Evolutionary conservation across 1,140 invertebrate genomes (phyloP), one percentile per base, ranked within the genome.

Genomic region (Zaprionus camerounensis): DNA sequence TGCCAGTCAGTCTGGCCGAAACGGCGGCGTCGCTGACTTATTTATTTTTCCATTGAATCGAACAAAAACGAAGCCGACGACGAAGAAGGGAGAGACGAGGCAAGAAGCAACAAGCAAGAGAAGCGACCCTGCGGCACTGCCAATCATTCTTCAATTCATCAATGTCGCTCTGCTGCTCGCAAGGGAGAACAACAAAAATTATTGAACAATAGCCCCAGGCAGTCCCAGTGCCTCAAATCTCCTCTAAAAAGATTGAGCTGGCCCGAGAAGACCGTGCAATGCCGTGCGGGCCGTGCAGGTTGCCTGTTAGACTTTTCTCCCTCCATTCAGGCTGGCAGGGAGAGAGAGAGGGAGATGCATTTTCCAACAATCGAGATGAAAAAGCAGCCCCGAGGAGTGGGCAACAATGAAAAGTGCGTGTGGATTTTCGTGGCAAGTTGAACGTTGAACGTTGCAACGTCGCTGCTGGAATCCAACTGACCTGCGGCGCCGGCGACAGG

Each of bases 61-160:
- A 46, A 46, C 41, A 46, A 46, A 46, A 46, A 46, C 41, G 41
- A 46, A 46, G 41, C 41, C 41, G 41, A 78, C 65, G 63, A 78
- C 76, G 75, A 81, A 17, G 11, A 9, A 9, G 31, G 2, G 31
- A 31, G 28, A 63, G 61, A 26, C 36, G 41, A 15, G 36, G 12
- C 36, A 13, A 62, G 34, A 41, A 5, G 15, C 41, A 24, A 44
- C 4, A 58, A 13, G n/a, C 28, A 34, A 63, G n/a, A 49, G 34
- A 72, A 56, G 80, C 41, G 49, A 55, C 82, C 82, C 82, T 82
- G 69, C 70, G 79, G 82, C 84, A 83, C 79, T 77, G 76, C 68
- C 84, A 84, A 90, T 90, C 86, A 91, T 90, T 85, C 79, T 85
- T 90, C 85, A 91, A 90, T 90, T 90, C 85, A 90, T 90, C 85